A percentile compares a stretch with the other conserved stretches of the same genome.
These are phyloP conservation scores for Panthera tigris DNA, from an alignment of 2,113 vertebrate species.

Conservation along the genomic window DNA sequence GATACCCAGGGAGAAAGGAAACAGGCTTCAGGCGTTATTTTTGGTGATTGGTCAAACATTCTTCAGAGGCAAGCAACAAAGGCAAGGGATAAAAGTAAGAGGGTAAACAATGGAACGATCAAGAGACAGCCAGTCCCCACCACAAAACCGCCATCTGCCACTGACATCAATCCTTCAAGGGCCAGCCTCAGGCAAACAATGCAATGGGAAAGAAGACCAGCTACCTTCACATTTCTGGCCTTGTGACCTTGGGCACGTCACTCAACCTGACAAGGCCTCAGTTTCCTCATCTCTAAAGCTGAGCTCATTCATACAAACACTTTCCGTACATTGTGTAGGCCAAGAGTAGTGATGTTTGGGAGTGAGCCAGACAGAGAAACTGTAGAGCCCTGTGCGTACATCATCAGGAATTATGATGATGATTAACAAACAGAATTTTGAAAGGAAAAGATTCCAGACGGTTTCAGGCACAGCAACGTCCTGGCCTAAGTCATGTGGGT, in stretches of 20 bases:
- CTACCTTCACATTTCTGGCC: background rate
- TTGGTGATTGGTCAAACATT: constrained; percentile 75
- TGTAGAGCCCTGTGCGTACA: background rate
- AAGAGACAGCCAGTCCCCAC: constrained; percentile 76
- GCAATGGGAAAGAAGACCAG: background rate
- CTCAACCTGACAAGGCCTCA: background rate
- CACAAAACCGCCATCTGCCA: constrained; percentile 79
- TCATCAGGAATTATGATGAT: background rate
- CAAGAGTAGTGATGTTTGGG: background rate
- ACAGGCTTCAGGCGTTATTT: constrained; percentile 69
- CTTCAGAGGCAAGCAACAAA: constrained; percentile 77
- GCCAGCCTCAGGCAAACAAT: background rate
- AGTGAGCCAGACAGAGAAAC: background rate
- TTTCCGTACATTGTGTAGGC: background rate
- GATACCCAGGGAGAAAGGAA: constrained; percentile 70
- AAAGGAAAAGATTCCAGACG: constrained; percentile 19
- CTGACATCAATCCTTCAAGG: constrained; percentile 57
- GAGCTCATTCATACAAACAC: background rate
- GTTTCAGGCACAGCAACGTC: background rate
- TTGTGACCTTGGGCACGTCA: constrained; percentile 50
- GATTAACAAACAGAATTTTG: background rate
- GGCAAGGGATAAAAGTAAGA: constrained; percentile 57
- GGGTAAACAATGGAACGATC: constrained; percentile 83
- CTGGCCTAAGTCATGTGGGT: background rate
- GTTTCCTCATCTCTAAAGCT: background rate